Percentiles rank a stretch among this genome's conserved stretches.
Evolutionary conservation across 2,113 vertebrate species (phyloP).

Genomic region (Mohoua ochrocephala): DNA sequence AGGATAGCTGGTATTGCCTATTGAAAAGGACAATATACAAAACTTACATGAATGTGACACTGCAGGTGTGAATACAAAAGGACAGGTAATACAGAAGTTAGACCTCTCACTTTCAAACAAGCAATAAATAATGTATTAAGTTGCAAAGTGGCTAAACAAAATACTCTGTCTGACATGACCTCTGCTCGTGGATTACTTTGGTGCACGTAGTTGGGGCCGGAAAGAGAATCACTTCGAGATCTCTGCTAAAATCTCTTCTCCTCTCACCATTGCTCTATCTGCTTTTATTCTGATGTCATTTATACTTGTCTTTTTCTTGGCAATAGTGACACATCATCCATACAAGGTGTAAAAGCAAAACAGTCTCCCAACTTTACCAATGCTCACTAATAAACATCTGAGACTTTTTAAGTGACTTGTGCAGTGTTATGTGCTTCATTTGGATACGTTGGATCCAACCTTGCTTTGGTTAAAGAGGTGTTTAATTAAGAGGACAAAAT

Average conservation of each 20-base stretch:
- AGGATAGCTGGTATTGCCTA: background rate
- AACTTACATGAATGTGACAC: background rate
- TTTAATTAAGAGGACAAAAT: conserved; percentile 50
- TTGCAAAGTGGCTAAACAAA: background rate
- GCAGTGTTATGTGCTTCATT: background rate
- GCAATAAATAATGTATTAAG: background rate
- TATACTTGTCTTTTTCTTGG: background rate
- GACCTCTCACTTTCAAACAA: background rate
- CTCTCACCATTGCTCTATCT: background rate
- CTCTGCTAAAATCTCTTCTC: background rate
- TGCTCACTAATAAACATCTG: background rate
- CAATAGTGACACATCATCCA: background rate
- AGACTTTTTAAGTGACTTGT: background rate
- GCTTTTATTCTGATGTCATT: background rate
- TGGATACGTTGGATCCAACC: background rate
- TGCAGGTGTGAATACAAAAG: background rate
- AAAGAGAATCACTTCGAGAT: background rate
- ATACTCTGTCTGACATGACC: background rate
- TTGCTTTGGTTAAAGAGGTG: conserved; percentile 36
- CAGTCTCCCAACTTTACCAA: background rate
- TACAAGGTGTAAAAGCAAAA: background rate
- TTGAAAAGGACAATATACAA: background rate
- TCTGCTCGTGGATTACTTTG: background rate
- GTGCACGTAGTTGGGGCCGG: background rate
- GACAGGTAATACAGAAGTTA: background rate